Evolutionary conservation across 1,140 invertebrate genomes (phyloP), one percentile per base, ranked within the genome.

Genomic region (Argopecten irradians): DNA sequence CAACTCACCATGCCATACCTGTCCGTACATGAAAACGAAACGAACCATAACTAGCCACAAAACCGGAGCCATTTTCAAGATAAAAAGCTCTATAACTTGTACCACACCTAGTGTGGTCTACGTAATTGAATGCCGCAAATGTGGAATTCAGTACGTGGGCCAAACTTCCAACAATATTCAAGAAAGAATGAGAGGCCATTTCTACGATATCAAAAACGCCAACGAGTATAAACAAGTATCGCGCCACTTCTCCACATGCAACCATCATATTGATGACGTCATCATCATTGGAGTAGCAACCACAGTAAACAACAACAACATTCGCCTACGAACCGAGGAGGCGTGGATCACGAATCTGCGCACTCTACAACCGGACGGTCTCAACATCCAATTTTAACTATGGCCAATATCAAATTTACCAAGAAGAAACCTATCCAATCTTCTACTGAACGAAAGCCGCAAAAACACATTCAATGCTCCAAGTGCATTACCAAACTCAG

Each of bases 201-300:
- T 36, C 16, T 36, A 84, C 32, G n/a, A n/a, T n/a, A 84, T 84
- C 33, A n/a, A 36, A 14, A n/a, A 84, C 36, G 36, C 34, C 36
- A 84, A 84, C 33, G 34, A 35, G 35, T 84, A 84, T 36, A 84
- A 84, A 84, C 83, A 13, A n/a, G 28, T 84, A 84, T 84, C 34
- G 83, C 34, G 36, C 34, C 83, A 84, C 83, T 84, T 33, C 83
- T 22, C n/a, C 16, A 84, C 83, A 36, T 22, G 19, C 14, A 36
- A 84, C 83, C 83, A 84, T 34, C 34, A n/a, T 33, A 84, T 84
- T n/a, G 32, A 84, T 36, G 83, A 84, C 83, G 83, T 84, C 34
- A 84, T 34, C 13, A 84, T 84, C 33, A 36, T n/a, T 11, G 34
- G 83, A 3, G 36, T 84, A 16, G 34, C 34, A 36, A 84, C 83